phyloP scores from a whole-genome alignment of 2,888 invertebrate genomes.

The Noctua janthina region DNA sequence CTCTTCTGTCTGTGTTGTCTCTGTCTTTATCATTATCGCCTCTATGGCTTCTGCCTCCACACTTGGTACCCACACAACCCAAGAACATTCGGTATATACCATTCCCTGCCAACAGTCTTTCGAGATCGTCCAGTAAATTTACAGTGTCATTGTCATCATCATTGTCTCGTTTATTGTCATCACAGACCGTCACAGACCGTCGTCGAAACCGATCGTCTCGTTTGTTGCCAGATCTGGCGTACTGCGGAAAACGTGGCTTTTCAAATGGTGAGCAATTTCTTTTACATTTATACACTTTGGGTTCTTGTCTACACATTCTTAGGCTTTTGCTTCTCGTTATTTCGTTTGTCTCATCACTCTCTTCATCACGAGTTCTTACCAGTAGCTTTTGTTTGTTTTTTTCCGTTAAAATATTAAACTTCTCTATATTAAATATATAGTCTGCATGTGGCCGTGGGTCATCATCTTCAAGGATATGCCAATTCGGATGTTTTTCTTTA shows the following conservation, averaged over 20 bases:
- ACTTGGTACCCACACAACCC: constrained; percentile 7
- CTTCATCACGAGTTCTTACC: neutral
- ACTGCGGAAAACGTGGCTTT: neutral
- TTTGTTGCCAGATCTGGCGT: constrained; percentile 3
- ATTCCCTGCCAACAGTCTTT: constrained; percentile 11
- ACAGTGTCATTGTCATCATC: constrained; percentile 11
- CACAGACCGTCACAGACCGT: too few species aligned
- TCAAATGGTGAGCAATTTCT: neutral
- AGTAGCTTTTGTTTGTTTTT: neutral
- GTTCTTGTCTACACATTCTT: constrained; percentile 35
- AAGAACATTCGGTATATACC: constrained; percentile 25
- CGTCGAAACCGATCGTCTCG: neutral
- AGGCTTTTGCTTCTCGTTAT: neutral
- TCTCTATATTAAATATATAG: neutral
- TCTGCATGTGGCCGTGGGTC: neutral
- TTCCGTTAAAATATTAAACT: neutral
- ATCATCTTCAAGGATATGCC: neutral
- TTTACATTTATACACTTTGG: neutral
- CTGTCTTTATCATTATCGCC: neutral
- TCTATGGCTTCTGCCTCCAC: constrained; percentile 1
- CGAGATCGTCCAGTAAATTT: constrained; percentile 26
- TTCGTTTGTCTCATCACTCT: constrained; percentile 2
- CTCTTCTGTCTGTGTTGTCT: neutral
- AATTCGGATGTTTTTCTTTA: neutral
- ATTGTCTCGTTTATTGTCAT: neutral